Base-by-base conservation (phyloP, 2,888 invertebrate species). In the Gibbula magus region DNA sequence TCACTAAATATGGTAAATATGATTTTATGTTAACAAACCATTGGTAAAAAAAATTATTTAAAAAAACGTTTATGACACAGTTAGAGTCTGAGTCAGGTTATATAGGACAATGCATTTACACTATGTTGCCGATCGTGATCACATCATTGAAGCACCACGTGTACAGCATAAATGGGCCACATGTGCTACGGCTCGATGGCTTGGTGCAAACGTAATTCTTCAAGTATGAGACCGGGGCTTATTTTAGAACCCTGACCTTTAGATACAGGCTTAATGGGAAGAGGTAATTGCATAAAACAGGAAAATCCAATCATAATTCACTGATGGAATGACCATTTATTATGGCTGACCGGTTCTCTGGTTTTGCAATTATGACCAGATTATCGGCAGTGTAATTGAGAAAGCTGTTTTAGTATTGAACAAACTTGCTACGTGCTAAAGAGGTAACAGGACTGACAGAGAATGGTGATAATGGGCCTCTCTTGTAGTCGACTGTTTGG, bases 81-180 rank as follows among this genome's bases (percentile, higher is more conserved):
- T 45, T 45, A 16, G n/a, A 8, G 32, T 35, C n/a, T 35, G 20
- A 29, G 39, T 70, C 32, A 29, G 25, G 61, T 18, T 4, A 70
- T 70, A 32, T 70, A 35, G 70, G 70, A 70, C 70, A 70, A 70
- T 70, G 70, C 32, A 70, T 70, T n/a, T n/a, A 70, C 16, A 70
- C 35, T 39, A 35, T 35, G 13, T 29, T 29, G 10, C 20, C 25
- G 35, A 10, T 70, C 32, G 35, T 70, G 70, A 70, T 70, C 70
- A 20, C 70, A 67, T 32, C 67, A 70, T 70, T 70, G 35, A 35
- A 70, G 20, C 70, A 70, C 29, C 70, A 70, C 70, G 35, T 70
- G 70, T 20, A 10, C 39, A 29, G 16, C 70, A n/a, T 70, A 70
- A 32, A 70, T 56, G n/a, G 32, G 2, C 39, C 70, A 70, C 70